Evolutionary conservation across 2,888 invertebrate genomes (phyloP).

Genomic region (Acleris cristana): DNA sequence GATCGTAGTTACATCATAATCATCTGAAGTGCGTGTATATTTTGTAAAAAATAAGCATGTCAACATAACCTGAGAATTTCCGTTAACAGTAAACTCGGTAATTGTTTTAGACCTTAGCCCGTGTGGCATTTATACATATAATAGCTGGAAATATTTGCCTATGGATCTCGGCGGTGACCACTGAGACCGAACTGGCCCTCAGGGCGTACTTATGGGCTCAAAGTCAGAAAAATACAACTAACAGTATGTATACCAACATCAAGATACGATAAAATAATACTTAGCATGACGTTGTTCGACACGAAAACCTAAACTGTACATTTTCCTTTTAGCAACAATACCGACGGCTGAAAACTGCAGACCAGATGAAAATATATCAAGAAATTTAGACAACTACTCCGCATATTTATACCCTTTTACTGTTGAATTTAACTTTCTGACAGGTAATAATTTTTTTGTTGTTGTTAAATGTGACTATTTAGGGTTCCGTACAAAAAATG

Average conservation of each 20-base stretch:
- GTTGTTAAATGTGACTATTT: background rate
- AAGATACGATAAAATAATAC: background rate
- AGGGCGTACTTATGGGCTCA: slow-evolving; percentile 9
- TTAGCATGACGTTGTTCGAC: too few species aligned
- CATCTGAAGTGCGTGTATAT: too few species aligned
- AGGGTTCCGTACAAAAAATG: too few species aligned
- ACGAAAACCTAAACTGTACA: background rate
- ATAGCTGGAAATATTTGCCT: slow-evolving; percentile 86
- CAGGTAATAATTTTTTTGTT: slow-evolving; percentile 61
- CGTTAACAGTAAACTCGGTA: background rate
- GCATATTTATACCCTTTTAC: slow-evolving; percentile 87
- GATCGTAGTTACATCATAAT: too few species aligned
- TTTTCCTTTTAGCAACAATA: background rate
- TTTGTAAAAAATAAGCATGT: too few species aligned
- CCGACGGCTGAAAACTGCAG: background rate
- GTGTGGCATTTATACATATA: slow-evolving; percentile 86
- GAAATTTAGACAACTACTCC: slow-evolving; percentile 18
- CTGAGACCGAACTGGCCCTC: slow-evolving; percentile 60
- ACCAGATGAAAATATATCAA: background rate
- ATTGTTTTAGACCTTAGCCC: slow-evolving; percentile 26
- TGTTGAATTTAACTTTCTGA: slow-evolving; percentile 86
- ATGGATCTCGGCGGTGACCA: slow-evolving; percentile 86
- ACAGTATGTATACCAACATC: slow-evolving; percentile 9
- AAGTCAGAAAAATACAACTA: background rate
- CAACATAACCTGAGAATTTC: too few species aligned